phyloP scores from a whole-genome alignment of 2,113 vertebrate genomes.

The Xenopus laevis region DNA sequence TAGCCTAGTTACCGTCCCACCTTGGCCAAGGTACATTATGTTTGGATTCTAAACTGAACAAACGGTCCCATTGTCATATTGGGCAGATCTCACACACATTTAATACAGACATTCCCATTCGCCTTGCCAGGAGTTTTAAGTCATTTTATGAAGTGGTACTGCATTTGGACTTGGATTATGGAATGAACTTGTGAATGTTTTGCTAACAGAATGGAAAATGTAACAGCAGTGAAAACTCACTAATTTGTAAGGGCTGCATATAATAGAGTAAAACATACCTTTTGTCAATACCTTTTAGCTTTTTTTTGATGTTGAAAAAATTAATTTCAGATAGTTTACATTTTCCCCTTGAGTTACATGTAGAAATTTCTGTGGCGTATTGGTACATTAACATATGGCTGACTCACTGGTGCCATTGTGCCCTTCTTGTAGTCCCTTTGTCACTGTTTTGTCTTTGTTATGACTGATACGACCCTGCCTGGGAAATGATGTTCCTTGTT shows the following conservation, averaged over 20 bases:
- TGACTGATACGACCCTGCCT: background rate
- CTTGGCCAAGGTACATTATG: slow-evolving; percentile 35
- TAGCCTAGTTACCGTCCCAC: slow-evolving; percentile 37
- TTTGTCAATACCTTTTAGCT: slow-evolving; percentile 11
- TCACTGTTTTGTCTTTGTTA: slow-evolving; percentile 1
- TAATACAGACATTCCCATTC: slow-evolving; percentile 72
- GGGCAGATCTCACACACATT: slow-evolving; percentile 67
- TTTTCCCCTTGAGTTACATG: slow-evolving; percentile 12
- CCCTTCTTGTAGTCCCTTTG: background rate
- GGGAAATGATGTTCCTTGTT: background rate
- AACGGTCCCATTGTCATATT: slow-evolving; percentile 65
- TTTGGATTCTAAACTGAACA: slow-evolving; percentile 44
- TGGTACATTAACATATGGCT: background rate
- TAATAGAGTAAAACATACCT: slow-evolving; percentile 43
- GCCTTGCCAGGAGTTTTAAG: slow-evolving; percentile 73
- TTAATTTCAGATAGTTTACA: slow-evolving; percentile 26
- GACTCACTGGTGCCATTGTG: no score
- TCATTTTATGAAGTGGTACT: slow-evolving; percentile 74
- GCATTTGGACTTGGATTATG: slow-evolving; percentile 58
- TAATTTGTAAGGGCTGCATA: slow-evolving; percentile 42
- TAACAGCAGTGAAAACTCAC: slow-evolving; percentile 33
- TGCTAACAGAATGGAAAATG: slow-evolving; percentile 81
- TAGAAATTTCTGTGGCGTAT: background rate
- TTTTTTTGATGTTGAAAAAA: slow-evolving; percentile 13
- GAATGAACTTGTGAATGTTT: slow-evolving; percentile 68